Base-by-base conservation (phyloP, 1,140 invertebrate species). In the Pararge aegeria region DNA sequence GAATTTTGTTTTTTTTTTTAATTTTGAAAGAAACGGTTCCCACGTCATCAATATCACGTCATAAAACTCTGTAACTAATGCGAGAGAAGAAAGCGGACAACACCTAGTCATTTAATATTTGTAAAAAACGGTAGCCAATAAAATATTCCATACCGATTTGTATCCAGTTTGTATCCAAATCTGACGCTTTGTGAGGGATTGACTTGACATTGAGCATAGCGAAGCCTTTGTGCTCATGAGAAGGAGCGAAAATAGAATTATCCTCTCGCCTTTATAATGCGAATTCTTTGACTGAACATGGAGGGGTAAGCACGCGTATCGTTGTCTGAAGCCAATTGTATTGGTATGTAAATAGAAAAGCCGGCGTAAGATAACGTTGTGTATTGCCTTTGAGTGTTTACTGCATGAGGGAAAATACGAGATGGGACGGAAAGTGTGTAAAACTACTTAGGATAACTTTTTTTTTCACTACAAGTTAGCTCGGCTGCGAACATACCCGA, bases 161-260 rank as follows among this genome's bases (percentile, higher is more conserved):
- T 34, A 34, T 12, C 30, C 30, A 30, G 5, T 5, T 30, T 10
- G 29, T 51, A 55, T 51, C 49, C 44, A 59, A 66, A 63, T 66
- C 64, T 58, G 55, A 44, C 60, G 60, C 55, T 66, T 66, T 66
- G 58, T 55, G 55, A 66, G 55, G 64, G 64, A 34, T 52, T 44
- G 60, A 56, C 60, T 63, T 63, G 55, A 59, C 59, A 66, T 44
- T 27, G 40, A 48, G 37, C 51, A 15, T 34, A 15, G 24, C 49
- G 13, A 19, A 34, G 40, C 52, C 60, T 67, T 67, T 67, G 59
- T 66, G 46, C 54, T 58, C 10, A 58, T 59, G 51, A 61, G 53
- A 63, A 63, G 49, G 59, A 57, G 48, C 63, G 56, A 34, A 61
- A 62, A 62, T 40, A 52, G 50, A 58, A 58, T 57, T 34, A 57